Conservation (phyloP, 2,888 invertebrate species). For the Tipula lateralis region DNA sequence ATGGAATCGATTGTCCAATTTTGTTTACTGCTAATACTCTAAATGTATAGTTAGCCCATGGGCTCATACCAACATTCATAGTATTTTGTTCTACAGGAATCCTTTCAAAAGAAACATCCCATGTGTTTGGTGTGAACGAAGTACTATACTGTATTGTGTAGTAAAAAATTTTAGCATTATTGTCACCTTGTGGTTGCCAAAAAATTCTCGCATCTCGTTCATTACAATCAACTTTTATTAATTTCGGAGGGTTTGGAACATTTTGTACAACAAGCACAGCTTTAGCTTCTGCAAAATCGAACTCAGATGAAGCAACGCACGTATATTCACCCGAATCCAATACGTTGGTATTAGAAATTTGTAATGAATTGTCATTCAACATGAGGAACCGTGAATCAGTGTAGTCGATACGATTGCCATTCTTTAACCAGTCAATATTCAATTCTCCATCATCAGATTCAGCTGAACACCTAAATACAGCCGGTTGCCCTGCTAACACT, state of each 20-base stretch:
- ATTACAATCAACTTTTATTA: slow-evolving; percentile 64
- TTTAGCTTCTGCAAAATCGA: slow-evolving; percentile 79
- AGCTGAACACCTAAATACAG: slow-evolving; percentile 91
- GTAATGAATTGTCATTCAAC: slow-evolving; percentile 86
- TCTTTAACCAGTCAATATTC: slow-evolving; percentile 80
- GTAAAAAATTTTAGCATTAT: slow-evolving; percentile 87
- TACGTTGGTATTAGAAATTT: slow-evolving; percentile 90
- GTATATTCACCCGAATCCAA: slow-evolving; percentile 94
- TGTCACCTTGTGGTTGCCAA: slow-evolving; percentile 91
- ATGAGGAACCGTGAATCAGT: slow-evolving; percentile 80
- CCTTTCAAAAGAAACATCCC: slow-evolving; percentile 72
- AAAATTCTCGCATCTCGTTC: slow-evolving; percentile 67
- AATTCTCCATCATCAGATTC: slow-evolving; percentile 78
- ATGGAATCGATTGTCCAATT: slow-evolving; percentile 83
- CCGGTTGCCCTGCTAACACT: slow-evolving; percentile 80
- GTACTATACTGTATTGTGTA: slow-evolving; percentile 92
- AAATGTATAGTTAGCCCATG: slow-evolving; percentile 96
- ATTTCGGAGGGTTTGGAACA: slow-evolving; percentile 80
- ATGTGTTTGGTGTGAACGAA: slow-evolving; percentile 77
- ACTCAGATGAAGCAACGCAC: slow-evolving; percentile 83
- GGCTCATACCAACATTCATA: slow-evolving; percentile 65
- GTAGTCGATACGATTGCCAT: slow-evolving; percentile 75
- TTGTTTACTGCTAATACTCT: slow-evolving; percentile 81
- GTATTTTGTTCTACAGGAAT: slow-evolving; percentile 72
- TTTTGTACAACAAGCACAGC: slow-evolving; percentile 94